A percentile compares a stretch with the other conserved stretches of the same genome.
Conservation (phyloP, 2,797 vertebrate genomes). For the Knipowitschia caucasica region DNA sequence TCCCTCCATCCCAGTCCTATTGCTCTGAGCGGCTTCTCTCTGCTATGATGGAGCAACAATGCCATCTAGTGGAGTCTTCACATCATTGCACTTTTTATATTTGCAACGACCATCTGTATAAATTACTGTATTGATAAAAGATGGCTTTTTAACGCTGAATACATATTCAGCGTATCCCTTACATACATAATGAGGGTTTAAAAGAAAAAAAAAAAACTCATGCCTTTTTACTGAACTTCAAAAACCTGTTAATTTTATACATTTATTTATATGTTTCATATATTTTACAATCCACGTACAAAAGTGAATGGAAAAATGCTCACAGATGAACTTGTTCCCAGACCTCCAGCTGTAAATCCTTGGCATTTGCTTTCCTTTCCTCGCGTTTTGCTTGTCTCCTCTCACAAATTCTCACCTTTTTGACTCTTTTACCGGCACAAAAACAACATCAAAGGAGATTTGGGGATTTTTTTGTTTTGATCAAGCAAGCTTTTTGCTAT, state of each 20-base stretch:
- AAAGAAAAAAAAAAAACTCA: slow-evolving; percentile 1
- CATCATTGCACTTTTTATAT: slow-evolving; percentile 1
- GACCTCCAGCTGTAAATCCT: slow-evolving; percentile 41
- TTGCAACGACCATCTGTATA: slow-evolving; percentile 41
- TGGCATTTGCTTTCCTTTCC: slow-evolving; percentile 37
- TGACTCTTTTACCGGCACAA: slow-evolving; percentile 54
- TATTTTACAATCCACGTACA: neutral
- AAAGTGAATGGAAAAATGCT: slow-evolving; percentile 12
- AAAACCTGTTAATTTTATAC: slow-evolving; percentile 9
- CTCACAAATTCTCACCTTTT: slow-evolving; percentile 39
- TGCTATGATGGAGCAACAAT: slow-evolving; percentile 63
- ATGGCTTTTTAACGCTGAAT: slow-evolving; percentile 47
- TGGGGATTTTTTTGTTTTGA: slow-evolving; percentile 53
- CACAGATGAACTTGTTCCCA: slow-evolving; percentile 26
- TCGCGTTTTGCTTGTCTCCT: slow-evolving; percentile 42
- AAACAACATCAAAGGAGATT: slow-evolving; percentile 49
- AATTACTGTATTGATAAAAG: slow-evolving; percentile 66
- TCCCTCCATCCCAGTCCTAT: slow-evolving; percentile 29
- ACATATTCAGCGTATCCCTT: slow-evolving; percentile 35
- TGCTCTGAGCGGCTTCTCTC: slow-evolving; percentile 37
- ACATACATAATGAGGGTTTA: neutral
- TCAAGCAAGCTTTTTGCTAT: slow-evolving; percentile 52
- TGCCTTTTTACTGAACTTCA: slow-evolving; percentile 12
- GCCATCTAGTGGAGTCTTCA: slow-evolving; percentile 62
- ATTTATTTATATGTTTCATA: neutral